These are phyloP conservation scores for Diacarnus erythraeanus DNA, from an alignment of 37 sponge, comb jelly and placozoan genomes.

Conservation along the genomic window DNA sequence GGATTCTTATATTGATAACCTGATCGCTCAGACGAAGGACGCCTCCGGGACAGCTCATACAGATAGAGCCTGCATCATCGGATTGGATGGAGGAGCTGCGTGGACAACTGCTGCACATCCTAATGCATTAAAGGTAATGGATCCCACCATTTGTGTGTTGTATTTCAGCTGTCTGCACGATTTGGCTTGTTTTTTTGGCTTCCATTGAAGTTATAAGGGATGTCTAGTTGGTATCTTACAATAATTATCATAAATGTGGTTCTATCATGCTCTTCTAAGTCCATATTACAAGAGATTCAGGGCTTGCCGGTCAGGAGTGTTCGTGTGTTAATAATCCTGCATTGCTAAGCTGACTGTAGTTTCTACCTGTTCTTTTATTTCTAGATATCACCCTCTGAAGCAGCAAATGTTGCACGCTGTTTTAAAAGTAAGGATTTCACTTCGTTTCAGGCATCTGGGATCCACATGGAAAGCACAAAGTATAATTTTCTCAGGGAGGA, in stretches of 20 bases:
- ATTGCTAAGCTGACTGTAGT: neutral
- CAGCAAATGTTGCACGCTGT: constrained; percentile 58
- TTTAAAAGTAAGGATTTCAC: constrained; percentile 84
- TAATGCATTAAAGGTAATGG: constrained; percentile 56
- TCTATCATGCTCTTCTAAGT: too few species aligned
- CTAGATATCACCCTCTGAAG: constrained; percentile 47
- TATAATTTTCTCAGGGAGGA: constrained; percentile 83
- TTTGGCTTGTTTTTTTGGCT: neutral
- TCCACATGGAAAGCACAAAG: constrained; percentile 50
- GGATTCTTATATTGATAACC: constrained; percentile 89
- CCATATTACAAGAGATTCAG: too few species aligned
- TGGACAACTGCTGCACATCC: constrained; percentile 72
- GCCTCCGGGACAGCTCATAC: constrained; percentile 52
- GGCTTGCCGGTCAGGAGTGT: neutral
- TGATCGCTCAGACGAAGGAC: constrained; percentile 76
- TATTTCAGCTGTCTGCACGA: neutral
- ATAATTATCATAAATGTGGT: too few species aligned
- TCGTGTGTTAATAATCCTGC: neutral
- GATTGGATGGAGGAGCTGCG: constrained; percentile 71
- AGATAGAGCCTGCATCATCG: constrained; percentile 79
- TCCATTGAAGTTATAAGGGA: neutral
- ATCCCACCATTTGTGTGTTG: neutral
- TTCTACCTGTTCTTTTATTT: neutral
- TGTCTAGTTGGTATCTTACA: too few species aligned
- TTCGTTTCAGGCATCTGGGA: constrained; percentile 62